Evolutionary conservation across 2,797 vertebrate species (phyloP).

Genomic region (Chaetophractus vellerosus): DNA sequence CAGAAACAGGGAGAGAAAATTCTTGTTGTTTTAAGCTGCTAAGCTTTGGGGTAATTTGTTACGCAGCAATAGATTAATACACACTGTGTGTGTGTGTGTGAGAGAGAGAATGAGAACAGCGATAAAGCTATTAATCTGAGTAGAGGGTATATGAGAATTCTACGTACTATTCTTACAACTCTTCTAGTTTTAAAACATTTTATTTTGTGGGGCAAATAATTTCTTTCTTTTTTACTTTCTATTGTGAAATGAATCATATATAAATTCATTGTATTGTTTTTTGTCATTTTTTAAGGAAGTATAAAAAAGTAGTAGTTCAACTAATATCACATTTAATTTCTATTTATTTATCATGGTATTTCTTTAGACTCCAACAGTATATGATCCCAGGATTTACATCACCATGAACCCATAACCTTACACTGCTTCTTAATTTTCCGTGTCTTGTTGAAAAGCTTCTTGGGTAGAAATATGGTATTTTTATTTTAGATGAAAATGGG

Average conservation of each 20-base stretch:
- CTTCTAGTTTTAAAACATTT: slow-evolving; percentile 29
- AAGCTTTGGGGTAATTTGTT: neutral
- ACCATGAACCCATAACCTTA: slow-evolving; percentile 35
- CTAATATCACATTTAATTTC: neutral
- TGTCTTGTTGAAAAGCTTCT: slow-evolving; percentile 76
- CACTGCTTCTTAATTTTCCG: slow-evolving; percentile 69
- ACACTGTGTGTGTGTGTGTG: neutral
- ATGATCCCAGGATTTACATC: slow-evolving; percentile 45
- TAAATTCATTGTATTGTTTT: neutral
- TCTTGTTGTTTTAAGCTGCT: neutral
- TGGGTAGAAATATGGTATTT: slow-evolving; percentile 60
- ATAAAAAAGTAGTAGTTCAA: slow-evolving; percentile 29
- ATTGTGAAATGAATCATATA: neutral
- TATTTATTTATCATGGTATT: slow-evolving; percentile 55
- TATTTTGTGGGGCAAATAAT: neutral
- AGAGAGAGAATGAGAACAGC: neutral
- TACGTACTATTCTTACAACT: neutral
- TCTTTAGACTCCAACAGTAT: neutral
- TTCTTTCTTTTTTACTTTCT: slow-evolving; percentile 29
- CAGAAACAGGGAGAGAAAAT: neutral
- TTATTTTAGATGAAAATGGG: slow-evolving; percentile 69
- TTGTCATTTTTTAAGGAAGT: neutral
- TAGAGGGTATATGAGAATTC: neutral
- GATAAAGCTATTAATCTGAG: neutral
- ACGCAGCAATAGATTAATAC: neutral